These are phyloP conservation scores for Cyanoliseus patagonus DNA, from an alignment of 2,113 vertebrate genomes.

Conservation along the genomic window DNA sequence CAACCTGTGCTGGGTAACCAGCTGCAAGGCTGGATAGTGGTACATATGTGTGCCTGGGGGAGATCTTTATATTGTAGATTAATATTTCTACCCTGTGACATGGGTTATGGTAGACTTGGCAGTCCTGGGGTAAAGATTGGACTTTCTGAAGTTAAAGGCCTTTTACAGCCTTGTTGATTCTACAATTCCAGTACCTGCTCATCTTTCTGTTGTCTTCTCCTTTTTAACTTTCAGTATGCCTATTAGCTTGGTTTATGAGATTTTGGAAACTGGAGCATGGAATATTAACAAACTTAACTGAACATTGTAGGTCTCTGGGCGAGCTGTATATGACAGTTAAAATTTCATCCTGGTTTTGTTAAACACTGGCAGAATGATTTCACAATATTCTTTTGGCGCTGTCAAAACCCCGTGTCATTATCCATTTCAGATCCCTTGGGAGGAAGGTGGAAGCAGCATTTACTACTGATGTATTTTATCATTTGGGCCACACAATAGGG, in stretches of 20 bases:
- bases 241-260: not conserved
- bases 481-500: not conserved
- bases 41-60: not conserved
- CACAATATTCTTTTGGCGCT: not conserved
- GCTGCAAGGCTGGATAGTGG: not conserved
- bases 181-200: not conserved
- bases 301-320: not conserved
- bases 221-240: not conserved
- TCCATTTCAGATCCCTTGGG: not conserved
- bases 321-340: not conserved
- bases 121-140: not conserved
- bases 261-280: not conserved
- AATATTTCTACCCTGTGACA: not conserved
- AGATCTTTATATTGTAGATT: not conserved
- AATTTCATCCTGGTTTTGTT: not conserved
- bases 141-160: not conserved
- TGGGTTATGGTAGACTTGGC: not conserved
- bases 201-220: not conserved
- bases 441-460: not conserved
- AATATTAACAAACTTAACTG: not conserved
- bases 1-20: not conserved
- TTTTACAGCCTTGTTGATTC: not conserved
- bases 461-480: not conserved
- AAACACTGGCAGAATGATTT: not conserved
- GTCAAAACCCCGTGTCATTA: not conserved